Percentiles rank a stretch among this genome's conserved stretches.
phyloP scores from a whole-genome alignment of 1,140 invertebrate species.

The Penaeus chinensis region DNA sequence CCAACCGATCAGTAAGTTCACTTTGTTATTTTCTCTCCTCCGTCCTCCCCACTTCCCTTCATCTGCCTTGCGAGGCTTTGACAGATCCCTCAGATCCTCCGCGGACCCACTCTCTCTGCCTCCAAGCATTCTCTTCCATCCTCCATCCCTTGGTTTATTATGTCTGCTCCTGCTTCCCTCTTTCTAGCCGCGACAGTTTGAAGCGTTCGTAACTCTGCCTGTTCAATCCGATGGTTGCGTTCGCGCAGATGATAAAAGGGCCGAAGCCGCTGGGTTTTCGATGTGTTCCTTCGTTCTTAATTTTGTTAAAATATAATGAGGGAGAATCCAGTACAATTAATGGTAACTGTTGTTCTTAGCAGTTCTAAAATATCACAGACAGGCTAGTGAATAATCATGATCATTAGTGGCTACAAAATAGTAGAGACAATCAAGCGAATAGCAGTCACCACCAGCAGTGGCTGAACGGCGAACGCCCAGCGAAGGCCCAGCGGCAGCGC shows the following conservation, averaged over 20 bases:
- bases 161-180: slow-evolving; percentile 52
- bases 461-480: background rate
- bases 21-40: slow-evolving; percentile 4
- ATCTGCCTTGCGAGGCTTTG: background rate
- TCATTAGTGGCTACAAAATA: no score
- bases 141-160: background rate
- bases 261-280: no score
- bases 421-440: no score
- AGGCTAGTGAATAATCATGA: no score
- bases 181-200: slow-evolving; percentile 32
- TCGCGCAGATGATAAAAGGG: no score
- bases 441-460: background rate
- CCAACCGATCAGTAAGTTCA: no score
- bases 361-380: no score
- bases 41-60: background rate
- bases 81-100: background rate
- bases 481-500: slow-evolving; percentile 34
- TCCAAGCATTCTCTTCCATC: slow-evolving; percentile 1
- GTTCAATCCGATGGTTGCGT: slow-evolving; percentile 28
- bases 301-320: no score
- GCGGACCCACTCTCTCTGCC: background rate
- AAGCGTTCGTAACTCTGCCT: slow-evolving; percentile 48
- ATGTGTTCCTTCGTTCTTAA: no score
- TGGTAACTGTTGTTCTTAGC: no score
- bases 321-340: no score